Base-by-base conservation (phyloP, 2,888 invertebrate species). In the Steinernema carpocapsae region DNA sequence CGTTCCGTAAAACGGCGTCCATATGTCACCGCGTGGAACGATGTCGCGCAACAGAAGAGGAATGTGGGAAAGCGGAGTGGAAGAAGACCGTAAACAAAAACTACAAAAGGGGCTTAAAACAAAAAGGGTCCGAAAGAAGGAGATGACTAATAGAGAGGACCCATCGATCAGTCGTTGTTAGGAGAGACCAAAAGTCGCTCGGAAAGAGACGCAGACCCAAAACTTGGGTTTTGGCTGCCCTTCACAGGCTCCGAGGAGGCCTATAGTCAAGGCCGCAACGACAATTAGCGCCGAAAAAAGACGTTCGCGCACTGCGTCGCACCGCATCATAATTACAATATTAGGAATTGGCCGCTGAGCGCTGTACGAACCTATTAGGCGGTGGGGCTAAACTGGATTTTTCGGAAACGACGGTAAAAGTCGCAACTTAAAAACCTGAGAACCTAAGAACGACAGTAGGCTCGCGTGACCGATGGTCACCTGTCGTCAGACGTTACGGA, bases 291-390 rank as follows among this genome's bases (percentile, higher is more conserved):
- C 6, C 43, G 51, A 51, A 56, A 56, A 56, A 56, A 56, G 56
- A 24, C 56, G 56, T 56, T 56, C 56, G 56, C 56, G 56, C 56
- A 56, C 56, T 56, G 26, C 56, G n/a, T n/a, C n/a, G 56, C 56
- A 56, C 56, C 56, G 56, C 56, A 56, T 56, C 56, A 56, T 56
- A 56, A 56, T 56, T 56, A 56, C 56, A 56, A 56, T 56, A 56
- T 56, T 56, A 56, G 56, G 56, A 22, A 56, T 56, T 56, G 6
- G 56, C 22, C n/a, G n/a, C n/a, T n/a, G 56, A 22, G 22, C 24
- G 56, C 56, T 19, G 56, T 24, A 56, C 22, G 22, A 56, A 56
- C 56, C 56, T 56, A 56, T 56, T 56, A 56, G 56, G 26, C 56
- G 56, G 24, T 56, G 22, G 10, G 43, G 14, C 51, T 51, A 51